phyloP scores from a whole-genome alignment of 2,888 invertebrate species.

The Cheilosia vulpina region DNA sequence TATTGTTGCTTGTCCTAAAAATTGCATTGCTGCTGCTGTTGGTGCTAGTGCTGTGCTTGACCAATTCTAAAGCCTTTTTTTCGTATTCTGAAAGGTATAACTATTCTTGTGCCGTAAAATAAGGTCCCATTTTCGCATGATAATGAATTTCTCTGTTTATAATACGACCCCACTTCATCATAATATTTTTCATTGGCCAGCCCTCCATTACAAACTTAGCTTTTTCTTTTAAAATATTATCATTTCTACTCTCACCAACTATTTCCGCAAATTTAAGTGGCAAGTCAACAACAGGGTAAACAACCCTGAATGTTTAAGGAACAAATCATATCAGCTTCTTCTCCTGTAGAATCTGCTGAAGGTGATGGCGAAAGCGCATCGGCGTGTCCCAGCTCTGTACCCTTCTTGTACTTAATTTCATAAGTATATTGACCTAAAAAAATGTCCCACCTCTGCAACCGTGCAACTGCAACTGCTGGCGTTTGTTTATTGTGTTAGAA shows the following conservation, averaged over 20 bases:
- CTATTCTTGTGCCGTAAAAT: slow-evolving; percentile 34
- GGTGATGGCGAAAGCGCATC: slow-evolving; percentile 74
- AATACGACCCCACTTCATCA: too few relatives aligned
- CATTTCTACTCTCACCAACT: slow-evolving; percentile 7
- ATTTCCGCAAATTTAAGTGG: slow-evolving; percentile 48
- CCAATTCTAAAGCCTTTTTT: too few relatives aligned
- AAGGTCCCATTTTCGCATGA: too few relatives aligned
- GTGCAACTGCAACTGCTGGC: slow-evolving; percentile 48
- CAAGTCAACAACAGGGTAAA: slow-evolving; percentile 27
- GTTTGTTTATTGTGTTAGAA: slow-evolving; percentile 64
- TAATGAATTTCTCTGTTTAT: too few relatives aligned
- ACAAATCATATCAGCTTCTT: slow-evolving; percentile 51
- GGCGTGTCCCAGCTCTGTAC: slow-evolving; percentile 49
- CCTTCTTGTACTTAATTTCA: slow-evolving; percentile 28
- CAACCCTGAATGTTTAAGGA: slow-evolving; percentile 31
- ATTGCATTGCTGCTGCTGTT: too few relatives aligned
- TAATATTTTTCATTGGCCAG: too few relatives aligned
- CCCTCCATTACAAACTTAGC: too few relatives aligned
- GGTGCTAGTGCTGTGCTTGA: too few relatives aligned
- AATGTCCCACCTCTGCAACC: slow-evolving; percentile 53
- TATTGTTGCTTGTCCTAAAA: too few relatives aligned
- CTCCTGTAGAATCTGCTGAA: slow-evolving; percentile 11
- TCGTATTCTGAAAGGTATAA: slow-evolving; percentile 62
- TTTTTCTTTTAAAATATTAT: background rate
- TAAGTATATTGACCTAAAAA: slow-evolving; percentile 43